phyloP scores from a whole-genome alignment of 2,888 invertebrate species.

The Rotaria socialis region DNA sequence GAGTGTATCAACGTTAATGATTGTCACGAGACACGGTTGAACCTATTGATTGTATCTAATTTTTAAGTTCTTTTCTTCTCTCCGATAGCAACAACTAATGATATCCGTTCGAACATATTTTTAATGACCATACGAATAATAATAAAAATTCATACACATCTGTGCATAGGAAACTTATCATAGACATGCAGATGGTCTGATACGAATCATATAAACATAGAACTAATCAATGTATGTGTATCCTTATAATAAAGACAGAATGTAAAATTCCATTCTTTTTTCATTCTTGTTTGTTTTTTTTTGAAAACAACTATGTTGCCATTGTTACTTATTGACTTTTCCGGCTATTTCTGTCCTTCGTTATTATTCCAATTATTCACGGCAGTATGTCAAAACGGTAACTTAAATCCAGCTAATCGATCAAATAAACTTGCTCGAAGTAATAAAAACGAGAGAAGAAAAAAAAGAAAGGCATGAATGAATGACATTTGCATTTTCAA shows the following conservation, averaged over 20 bases:
- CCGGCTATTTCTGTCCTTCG: neutral
- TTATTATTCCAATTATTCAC: neutral
- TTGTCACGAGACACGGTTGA: neutral
- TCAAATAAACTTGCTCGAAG: slow-evolving; percentile 1
- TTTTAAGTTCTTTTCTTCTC: neutral
- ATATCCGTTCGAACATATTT: neutral
- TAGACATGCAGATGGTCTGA: neutral
- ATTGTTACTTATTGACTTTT: neutral
- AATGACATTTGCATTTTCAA: slow-evolving; percentile 13
- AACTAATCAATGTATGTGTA: neutral
- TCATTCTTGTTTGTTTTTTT: neutral
- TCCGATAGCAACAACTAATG: slow-evolving; percentile 6
- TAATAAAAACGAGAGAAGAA: neutral
- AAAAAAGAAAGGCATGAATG: neutral
- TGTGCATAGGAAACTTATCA: neutral
- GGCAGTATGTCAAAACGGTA: neutral
- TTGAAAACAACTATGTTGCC: neutral
- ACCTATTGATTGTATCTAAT: neutral
- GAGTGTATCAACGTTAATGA: neutral
- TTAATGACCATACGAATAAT: neutral
- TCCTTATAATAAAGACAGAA: neutral
- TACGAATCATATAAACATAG: neutral
- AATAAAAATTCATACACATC: slow-evolving; percentile 1
- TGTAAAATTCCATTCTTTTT: neutral
- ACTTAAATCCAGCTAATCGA: slow-evolving; percentile 7